Percentiles rank a stretch among this genome's conserved stretches.
phyloP scores from a whole-genome alignment of 2,888 invertebrate species.

The Conistra vaccinii region DNA sequence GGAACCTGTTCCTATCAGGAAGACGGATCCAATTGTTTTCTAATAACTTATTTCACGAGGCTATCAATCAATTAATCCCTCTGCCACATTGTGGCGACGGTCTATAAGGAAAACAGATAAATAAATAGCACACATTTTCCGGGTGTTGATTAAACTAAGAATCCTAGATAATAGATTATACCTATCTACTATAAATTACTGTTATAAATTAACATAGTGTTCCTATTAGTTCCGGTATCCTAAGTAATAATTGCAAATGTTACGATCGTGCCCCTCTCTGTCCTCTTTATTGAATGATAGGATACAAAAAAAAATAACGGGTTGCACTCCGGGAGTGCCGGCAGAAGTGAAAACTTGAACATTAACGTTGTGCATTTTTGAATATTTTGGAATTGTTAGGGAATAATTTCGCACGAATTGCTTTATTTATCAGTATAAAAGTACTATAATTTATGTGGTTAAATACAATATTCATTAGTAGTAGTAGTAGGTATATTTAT shows the following conservation, averaged over 20 bases:
- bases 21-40: neutral
- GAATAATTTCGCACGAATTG: no score
- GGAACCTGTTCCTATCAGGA: neutral
- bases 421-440: no score
- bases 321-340: no score
- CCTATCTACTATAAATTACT: neutral
- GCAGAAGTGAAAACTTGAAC: no score
- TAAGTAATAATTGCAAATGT: neutral
- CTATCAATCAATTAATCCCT: constrained; percentile 16
- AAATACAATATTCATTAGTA: no score
- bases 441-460: no score
- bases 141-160: constrained; percentile 3
- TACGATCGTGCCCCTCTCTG: neutral
- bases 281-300: neutral
- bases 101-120: constrained; percentile 27
- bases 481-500: no score
- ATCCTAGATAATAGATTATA: constrained; percentile 20
- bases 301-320: neutral
- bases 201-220: constrained; percentile 2
- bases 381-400: no score
- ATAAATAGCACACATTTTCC: constrained; percentile 25
- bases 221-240: neutral
- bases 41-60: neutral
- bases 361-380: no score
- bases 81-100: neutral